Evolutionary conservation across 2,888 invertebrate genomes (phyloP), one percentile per base, ranked within the genome.

Genomic region (Tuta absoluta): DNA sequence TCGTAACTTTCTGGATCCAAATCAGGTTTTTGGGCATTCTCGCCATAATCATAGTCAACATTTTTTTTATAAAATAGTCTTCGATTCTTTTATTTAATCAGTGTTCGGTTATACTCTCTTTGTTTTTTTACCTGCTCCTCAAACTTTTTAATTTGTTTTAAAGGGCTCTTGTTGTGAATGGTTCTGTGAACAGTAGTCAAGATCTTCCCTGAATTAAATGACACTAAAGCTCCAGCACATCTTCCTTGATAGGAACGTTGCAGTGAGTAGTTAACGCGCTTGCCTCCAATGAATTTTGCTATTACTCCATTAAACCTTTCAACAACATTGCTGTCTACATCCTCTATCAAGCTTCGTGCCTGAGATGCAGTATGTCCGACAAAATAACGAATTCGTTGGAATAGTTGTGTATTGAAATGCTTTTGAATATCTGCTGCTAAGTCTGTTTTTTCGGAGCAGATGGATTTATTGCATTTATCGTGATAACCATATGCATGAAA

Each of bases 261-360:
- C 10, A 62, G 48, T 3, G 60, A 38, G 41, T 71, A 75, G 66
- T 81, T 78, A 2, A 79, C 68, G 53, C 77, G 63, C 68, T 81
- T 81, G 23, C 78, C 79, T 23, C 75, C 74, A 33, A 76, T 71
- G 64, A 71, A 72, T 68, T 77, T 77, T 4, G 74, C 74, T 10
- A 79, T 68, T 21, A 75, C 59, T 24, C 69, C 70, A 62, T 77
- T 75, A 63, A 68, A 81, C 14, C 63, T 65, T 68, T 80, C 78
- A 2, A 77, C 76, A 4, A 62, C 53, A 64, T 79, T 77, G 62
- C 69, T 80, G 48, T 72, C 69, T 23, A 73, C 66, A 62, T 74
- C 66, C 11, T 67, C 51, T 19, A 73, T 63, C 17, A 66, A 41
- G 51, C 70, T 69, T 14, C 64, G 28, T 2, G 67, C 61, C 49